phyloP scores from a whole-genome alignment of 2,888 invertebrate species.

The Thecophora atra region DNA sequence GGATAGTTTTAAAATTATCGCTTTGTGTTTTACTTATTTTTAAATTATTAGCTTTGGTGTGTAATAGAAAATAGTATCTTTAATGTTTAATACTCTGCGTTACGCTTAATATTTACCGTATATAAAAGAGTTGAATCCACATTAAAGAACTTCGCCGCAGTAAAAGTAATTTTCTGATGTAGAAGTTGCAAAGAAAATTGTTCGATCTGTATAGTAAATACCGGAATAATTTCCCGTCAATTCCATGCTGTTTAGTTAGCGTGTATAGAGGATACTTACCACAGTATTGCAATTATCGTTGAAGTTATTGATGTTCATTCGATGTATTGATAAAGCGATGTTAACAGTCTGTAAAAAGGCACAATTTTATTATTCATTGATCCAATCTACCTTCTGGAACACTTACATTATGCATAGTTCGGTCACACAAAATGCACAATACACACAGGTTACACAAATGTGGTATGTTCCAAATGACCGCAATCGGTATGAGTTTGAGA shows the following conservation, averaged over 20 bases:
- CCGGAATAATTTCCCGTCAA: too few relatives aligned
- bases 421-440: slow-evolving; percentile 55
- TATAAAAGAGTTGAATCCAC: slow-evolving; percentile 67
- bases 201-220: slow-evolving; percentile 60
- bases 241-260: too few relatives aligned
- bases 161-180: slow-evolving; percentile 66
- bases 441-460: slow-evolving; percentile 59
- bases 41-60: too few relatives aligned
- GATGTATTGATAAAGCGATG: slow-evolving; percentile 64
- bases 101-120: slow-evolving; percentile 58
- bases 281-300: slow-evolving; percentile 64
- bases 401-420: too few relatives aligned
- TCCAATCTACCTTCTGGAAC: too few relatives aligned
- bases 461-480: slow-evolving; percentile 58
- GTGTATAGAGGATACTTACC: slow-evolving; percentile 51
- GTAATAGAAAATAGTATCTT: too few relatives aligned
- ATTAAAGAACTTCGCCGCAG: slow-evolving; percentile 67
- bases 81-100: too few relatives aligned
- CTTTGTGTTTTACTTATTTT: too few relatives aligned
- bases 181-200: slow-evolving; percentile 67
- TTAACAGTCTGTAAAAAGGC: slow-evolving; percentile 46
- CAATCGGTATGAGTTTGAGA: slow-evolving; percentile 51
- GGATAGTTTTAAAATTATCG: too few relatives aligned
- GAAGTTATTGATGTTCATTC: slow-evolving; percentile 60
- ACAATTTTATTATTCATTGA: background rate